phyloP scores from a whole-genome alignment of 2,113 vertebrate genomes.

The Oncorhynchus tshawytscha region DNA sequence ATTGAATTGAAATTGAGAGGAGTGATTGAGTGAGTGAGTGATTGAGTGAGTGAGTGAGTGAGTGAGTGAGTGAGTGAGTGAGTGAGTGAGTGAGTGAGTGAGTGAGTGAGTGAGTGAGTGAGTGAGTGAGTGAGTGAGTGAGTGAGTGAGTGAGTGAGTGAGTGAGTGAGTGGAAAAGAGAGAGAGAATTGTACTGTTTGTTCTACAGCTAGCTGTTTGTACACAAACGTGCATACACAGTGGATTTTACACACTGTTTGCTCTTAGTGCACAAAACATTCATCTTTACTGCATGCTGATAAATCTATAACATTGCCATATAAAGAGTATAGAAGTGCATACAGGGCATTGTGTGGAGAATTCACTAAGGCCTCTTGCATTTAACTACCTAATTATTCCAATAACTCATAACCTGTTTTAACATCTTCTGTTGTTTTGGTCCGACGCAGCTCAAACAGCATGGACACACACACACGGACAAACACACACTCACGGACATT shows the following conservation, averaged over 20 bases:
- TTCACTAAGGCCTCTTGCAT: too few species aligned
- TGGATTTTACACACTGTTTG: constrained; percentile 34
- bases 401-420: constrained; percentile 11
- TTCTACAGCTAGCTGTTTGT: constrained; percentile 5
- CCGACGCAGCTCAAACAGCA: constrained; percentile 27
- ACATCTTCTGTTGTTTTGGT: constrained; percentile 26
- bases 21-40: background rate
- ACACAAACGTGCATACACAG: constrained; percentile 20
- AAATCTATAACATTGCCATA: constrained; percentile 5
- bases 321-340: background rate
- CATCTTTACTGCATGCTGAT: constrained; percentile 29
- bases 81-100: constrained; percentile 7
- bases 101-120: background rate
- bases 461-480: too few species aligned
- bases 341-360: too few species aligned
- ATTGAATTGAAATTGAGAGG: too few species aligned
- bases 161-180: background rate
- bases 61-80: too few species aligned
- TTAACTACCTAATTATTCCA: too few species aligned
- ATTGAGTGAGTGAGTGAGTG: constrained; percentile 6
- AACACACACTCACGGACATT: background rate
- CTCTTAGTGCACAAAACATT: constrained; percentile 21
- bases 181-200: background rate
- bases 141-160: background rate
- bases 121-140: too few species aligned